A percentile compares a stretch with the other conserved stretches of the same genome.
These are phyloP conservation scores for Etheostoma nigrum DNA, from an alignment of 2,797 vertebrate species.

Conservation along the genomic window DNA sequence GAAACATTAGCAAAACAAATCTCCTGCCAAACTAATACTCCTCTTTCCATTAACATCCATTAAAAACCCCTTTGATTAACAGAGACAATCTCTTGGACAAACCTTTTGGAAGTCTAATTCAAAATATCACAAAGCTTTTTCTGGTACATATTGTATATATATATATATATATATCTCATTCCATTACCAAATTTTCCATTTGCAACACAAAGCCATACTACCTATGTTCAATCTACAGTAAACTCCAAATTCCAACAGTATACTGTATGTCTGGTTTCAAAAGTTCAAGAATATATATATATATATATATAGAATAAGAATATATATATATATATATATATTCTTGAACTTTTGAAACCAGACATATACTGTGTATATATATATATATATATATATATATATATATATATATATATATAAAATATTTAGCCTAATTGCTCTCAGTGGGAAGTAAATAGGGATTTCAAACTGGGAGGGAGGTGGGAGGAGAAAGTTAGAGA, in stretches of 20 bases:
- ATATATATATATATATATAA: too few relatives aligned
- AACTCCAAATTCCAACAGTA: slow-evolving; percentile 33
- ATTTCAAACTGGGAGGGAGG: slow-evolving; percentile 66
- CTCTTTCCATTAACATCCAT: slow-evolving; percentile 17
- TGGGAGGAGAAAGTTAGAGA: slow-evolving; percentile 56
- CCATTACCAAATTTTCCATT: slow-evolving; percentile 18
- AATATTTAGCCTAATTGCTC: slow-evolving; percentile 77
- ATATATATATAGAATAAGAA: too few relatives aligned
- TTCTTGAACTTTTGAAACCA: too few relatives aligned
- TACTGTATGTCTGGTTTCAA: slow-evolving; percentile 42
- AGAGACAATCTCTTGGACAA: neutral
- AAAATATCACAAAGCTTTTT: slow-evolving; percentile 23
- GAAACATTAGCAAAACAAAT: slow-evolving; percentile 17
- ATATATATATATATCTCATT: neutral
- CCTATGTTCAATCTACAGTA: neutral
- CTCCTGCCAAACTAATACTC: neutral
- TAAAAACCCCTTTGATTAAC: slow-evolving; percentile 17
- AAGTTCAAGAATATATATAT: slow-evolving; percentile 43
- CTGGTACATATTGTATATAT: neutral
- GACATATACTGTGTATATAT: too few relatives aligned
- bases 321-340: too few relatives aligned
- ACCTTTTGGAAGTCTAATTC: slow-evolving; percentile 1
- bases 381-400: too few relatives aligned
- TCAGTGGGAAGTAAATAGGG: slow-evolving; percentile 83
- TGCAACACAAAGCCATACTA: slow-evolving; percentile 2